phyloP scores from a whole-genome alignment of 2,888 invertebrate genomes.

The Xanthorhoe designata region DNA sequence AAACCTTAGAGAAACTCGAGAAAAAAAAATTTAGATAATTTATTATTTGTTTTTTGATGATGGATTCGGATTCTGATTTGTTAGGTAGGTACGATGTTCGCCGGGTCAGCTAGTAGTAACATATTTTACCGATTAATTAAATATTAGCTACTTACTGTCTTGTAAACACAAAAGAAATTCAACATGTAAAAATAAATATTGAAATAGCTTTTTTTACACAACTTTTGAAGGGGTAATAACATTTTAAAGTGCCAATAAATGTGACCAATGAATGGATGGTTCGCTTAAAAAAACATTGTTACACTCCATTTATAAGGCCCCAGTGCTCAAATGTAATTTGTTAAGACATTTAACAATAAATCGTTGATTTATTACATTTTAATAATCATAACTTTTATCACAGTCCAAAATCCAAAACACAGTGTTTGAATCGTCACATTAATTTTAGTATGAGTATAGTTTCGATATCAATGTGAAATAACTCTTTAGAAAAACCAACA shows the following conservation, averaged over 20 bases:
- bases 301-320: constrained; percentile 48
- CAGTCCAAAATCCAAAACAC: constrained; percentile 70
- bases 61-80: too few species aligned
- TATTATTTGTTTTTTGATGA: too few species aligned
- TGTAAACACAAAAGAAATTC: too few species aligned
- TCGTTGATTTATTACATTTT: constrained; percentile 60
- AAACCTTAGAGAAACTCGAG: too few species aligned
- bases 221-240: background rate
- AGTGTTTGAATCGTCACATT: constrained; percentile 70
- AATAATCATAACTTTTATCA: constrained; percentile 56
- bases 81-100: too few species aligned
- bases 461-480: constrained; percentile 58
- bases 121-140: too few species aligned
- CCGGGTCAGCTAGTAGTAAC: too few species aligned
- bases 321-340: constrained; percentile 81
- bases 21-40: too few species aligned
- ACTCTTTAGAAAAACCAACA: background rate
- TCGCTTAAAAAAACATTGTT: constrained; percentile 10
- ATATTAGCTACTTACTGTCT: too few species aligned
- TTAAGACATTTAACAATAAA: constrained; percentile 66
- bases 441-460: constrained; percentile 68
- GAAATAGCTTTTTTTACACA: background rate
- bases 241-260: constrained; percentile 19
- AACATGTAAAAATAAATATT: too few species aligned
- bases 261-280: constrained; percentile 18